Percentiles rank a stretch among this genome's conserved stretches.
phyloP scores from a whole-genome alignment of 1,140 invertebrate species.

The Telenomus remus region DNA sequence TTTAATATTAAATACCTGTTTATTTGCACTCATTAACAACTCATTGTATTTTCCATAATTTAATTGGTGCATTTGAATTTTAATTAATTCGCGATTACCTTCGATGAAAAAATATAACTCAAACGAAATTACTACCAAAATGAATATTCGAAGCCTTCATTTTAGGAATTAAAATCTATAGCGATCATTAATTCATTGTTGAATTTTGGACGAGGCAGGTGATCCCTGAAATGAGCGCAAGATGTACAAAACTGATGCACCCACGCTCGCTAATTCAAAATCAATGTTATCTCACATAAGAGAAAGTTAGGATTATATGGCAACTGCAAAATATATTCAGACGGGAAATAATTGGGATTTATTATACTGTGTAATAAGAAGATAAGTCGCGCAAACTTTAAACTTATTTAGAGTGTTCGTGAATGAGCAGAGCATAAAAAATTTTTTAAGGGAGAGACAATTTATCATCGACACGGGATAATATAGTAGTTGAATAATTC shows the following conservation, averaged over 20 bases:
- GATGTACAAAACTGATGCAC: constrained; percentile 20
- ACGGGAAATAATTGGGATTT: constrained; percentile 24
- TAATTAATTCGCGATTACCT: no score
- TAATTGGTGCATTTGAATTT: no score
- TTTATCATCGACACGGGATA: background rate
- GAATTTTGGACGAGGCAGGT: constrained; percentile 10
- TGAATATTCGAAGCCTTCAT: no score
- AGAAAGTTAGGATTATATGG: constrained; percentile 25
- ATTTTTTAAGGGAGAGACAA: background rate
- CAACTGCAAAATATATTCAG: constrained; percentile 18
- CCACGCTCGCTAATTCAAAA: constrained; percentile 28
- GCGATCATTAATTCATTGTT: background rate
- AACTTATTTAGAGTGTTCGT: constrained; percentile 7
- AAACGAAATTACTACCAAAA: no score
- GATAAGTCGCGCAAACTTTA: constrained; percentile 4
- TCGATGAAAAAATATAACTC: no score
- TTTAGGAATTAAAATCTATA: no score
- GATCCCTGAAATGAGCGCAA: constrained; percentile 14
- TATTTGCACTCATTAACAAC: no score
- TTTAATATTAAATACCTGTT: no score
- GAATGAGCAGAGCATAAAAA: no score
- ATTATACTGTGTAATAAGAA: constrained; percentile 12
- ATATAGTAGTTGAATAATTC: background rate
- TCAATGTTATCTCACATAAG: constrained; percentile 32
- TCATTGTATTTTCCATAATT: no score